Percentiles rank a stretch among this genome's conserved stretches.
These are phyloP conservation scores for Chamaetylas fuelleborni DNA, from an alignment of 2,113 vertebrate genomes.

Conservation along the genomic window DNA sequence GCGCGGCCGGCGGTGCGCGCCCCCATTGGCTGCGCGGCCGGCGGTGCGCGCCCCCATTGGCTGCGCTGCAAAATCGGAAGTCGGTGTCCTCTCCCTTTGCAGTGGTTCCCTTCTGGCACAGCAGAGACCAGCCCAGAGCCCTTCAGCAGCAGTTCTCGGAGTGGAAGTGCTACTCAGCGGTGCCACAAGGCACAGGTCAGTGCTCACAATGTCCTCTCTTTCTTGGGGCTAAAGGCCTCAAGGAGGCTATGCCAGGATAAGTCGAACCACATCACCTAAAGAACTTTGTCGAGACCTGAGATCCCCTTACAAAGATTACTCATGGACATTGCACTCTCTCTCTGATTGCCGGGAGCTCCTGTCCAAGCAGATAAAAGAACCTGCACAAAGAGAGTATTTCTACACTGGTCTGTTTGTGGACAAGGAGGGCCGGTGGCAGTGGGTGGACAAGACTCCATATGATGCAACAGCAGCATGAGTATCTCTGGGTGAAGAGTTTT, in stretches of 20 bases:
- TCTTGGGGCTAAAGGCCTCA: no score
- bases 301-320: no score
- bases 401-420: slow-evolving; percentile 53
- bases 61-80: not conserved
- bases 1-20: not conserved
- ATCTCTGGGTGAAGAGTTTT: not conserved
- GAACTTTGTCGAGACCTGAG: no score
- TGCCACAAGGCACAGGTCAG: no score
- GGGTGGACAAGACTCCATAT: slow-evolving; percentile 59
- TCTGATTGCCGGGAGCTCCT: slow-evolving; percentile 50
- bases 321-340: not conserved
- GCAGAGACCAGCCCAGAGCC: no score
- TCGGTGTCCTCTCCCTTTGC: not conserved
- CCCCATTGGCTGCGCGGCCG: not conserved
- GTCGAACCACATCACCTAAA: no score
- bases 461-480: slow-evolving; percentile 13
- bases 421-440: slow-evolving; percentile 14
- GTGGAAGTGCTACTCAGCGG: no score
- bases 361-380: rapidly evolving
- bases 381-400: rapidly evolving
- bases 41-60: not conserved
- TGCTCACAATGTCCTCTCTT: no score
- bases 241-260: no score
- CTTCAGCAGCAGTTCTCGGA: no score
- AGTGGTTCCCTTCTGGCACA: no score